Evolutionary conservation across 2,797 vertebrate genomes (phyloP).

Genomic region (Cyprinella venusta): DNA sequence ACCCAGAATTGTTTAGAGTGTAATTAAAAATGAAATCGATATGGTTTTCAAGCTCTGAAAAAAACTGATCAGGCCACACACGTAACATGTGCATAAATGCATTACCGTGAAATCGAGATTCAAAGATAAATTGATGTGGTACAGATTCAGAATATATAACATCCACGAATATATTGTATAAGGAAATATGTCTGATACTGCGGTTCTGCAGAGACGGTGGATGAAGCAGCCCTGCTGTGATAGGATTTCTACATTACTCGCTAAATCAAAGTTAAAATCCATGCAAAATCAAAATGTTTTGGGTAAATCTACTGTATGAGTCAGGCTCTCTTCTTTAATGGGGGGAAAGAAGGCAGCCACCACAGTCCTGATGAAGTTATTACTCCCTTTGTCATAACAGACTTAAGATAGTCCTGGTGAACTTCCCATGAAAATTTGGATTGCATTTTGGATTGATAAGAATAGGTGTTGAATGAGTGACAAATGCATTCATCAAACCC

Average conservation of each 20-base stretch:
- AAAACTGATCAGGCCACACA: background rate
- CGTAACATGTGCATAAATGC: background rate
- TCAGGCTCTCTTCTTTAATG: background rate
- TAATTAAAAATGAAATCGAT: too few species aligned
- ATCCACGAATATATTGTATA: background rate
- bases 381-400: background rate
- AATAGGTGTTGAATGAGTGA: slow-evolving; percentile 4
- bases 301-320: slow-evolving; percentile 35
- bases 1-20: too few species aligned
- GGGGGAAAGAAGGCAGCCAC: background rate
- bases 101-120: slow-evolving; percentile 10
- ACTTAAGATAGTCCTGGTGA: background rate
- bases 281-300: slow-evolving; percentile 47
- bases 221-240: background rate
- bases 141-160: slow-evolving; percentile 28
- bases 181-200: slow-evolving; percentile 34
- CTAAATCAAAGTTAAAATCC: slow-evolving; percentile 59
- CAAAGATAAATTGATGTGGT: too few species aligned
- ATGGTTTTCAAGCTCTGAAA: too few species aligned
- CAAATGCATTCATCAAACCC: slow-evolving; percentile 27
- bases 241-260: slow-evolving; percentile 35
- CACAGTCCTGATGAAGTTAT: slow-evolving; percentile 10
- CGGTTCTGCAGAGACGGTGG: slow-evolving; percentile 2
- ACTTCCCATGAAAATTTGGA: background rate
- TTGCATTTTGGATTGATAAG: background rate